Base-by-base conservation (phyloP, 2,888 invertebrate genomes). In the Eupithecia subumbrata region DNA sequence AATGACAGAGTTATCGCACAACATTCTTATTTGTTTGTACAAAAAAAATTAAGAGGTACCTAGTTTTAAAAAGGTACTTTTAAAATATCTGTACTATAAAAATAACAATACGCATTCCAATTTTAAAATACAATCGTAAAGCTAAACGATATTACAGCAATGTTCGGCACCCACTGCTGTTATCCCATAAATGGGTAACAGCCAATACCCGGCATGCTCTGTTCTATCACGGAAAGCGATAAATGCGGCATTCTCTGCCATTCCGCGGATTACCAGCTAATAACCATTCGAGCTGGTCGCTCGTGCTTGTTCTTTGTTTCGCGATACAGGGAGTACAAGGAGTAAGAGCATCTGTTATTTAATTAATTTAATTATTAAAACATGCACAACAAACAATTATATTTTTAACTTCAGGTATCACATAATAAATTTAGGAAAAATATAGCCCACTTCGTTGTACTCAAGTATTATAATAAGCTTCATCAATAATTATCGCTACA, bases 291-390 rank as follows among this genome's bases (percentile, higher is more conserved):
- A 60, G 60, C 60, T 25, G 60, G 60, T 22, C 60, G 60, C 60
- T 60, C 22, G 12, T 60, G 22, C 22, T 60, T 60, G 60, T 60
- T 60, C 60, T 60, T 60, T 25, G 60, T 60, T 56, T 60, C 25
- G 12, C 25, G 25, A 60, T 25, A 25, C 14, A 25, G 12, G 60
- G 79, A 77, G 78, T 80, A 76, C 75, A 73, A 71, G 68, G 79
- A 82, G 79, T 78, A 75, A 76, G 78, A 82, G 79, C 80, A n/a
- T n/a, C 2, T 30, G 30, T 1, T 30, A 30, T 30, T 30, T 30
- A n/a, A n/a, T n/a, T n/a, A n/a, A n/a, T n/a, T n/a, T n/a, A n/a
- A n/a, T n/a, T n/a, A n/a, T n/a, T n/a, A n/a, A n/a, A n/a, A n/a
- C n/a, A n/a, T n/a, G n/a, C n/a, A n/a, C n/a, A n/a, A n/a, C n/a